Percentiles rank a stretch among this genome's conserved stretches.
These are phyloP conservation scores for Panurus biarmicus DNA, from an alignment of 2,113 vertebrate genomes.

Conservation along the genomic window DNA sequence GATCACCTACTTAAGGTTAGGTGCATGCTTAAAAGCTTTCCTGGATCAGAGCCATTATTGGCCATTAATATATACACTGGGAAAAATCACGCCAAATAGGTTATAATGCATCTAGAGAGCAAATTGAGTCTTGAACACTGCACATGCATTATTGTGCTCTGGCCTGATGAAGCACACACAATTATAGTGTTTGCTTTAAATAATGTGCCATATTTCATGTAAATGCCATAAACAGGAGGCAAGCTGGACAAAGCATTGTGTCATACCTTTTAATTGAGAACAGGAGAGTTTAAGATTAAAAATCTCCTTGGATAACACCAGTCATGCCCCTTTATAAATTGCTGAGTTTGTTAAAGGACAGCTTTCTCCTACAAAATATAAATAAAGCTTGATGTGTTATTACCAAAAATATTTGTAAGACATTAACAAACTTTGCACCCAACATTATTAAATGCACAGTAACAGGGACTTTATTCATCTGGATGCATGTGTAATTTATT, in stretches of 20 bases:
- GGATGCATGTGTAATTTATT: constrained; percentile 15
- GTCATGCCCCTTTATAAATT: not conserved
- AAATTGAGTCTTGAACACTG: not conserved
- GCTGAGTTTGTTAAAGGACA: not conserved
- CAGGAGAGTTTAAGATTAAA: not conserved
- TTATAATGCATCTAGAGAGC: not conserved
- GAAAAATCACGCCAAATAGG: not conserved
- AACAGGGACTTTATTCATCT: constrained; percentile 39
- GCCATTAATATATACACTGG: not conserved
- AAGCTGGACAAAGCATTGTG: not conserved
- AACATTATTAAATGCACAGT: not conserved
- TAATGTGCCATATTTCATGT: not conserved
- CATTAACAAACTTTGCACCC: not conserved
- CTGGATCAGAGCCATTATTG: not conserved
- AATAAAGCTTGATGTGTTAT: not conserved
- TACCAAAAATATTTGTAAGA: constrained; percentile 11
- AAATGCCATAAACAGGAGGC: not conserved
- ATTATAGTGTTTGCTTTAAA: not conserved
- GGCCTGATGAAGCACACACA: not conserved
- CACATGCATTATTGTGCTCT: not conserved
- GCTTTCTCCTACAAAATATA: not conserved
- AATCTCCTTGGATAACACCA: not conserved
- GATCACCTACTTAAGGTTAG: not conserved
- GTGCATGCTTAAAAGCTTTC: not conserved
- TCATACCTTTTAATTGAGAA: not conserved